phyloP scores from a whole-genome alignment of 2,888 invertebrate species.

The Ganaspis brasiliensis region DNA sequence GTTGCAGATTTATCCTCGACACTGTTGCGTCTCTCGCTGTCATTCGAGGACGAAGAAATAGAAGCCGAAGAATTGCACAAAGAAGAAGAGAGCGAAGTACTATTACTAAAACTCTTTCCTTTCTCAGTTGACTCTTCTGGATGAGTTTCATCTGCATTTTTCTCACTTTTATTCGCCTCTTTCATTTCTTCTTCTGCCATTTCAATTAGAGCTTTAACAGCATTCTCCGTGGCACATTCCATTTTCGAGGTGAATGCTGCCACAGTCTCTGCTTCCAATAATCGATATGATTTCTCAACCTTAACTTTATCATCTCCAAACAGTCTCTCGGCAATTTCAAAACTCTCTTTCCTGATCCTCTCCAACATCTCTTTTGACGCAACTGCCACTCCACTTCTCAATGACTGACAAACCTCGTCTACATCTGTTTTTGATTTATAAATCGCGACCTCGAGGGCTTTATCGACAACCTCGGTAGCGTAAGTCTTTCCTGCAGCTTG shows the following conservation, averaged over 20 bases:
- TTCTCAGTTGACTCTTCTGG: constrained; percentile 30
- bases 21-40: constrained; percentile 59
- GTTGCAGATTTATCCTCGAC: constrained; percentile 68
- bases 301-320: constrained; percentile 67
- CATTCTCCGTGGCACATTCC: constrained; percentile 78
- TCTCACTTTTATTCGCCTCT: constrained; percentile 67
- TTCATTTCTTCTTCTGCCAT: constrained; percentile 79
- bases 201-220: constrained; percentile 77
- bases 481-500: constrained; percentile 74
- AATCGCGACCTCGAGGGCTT: constrained; percentile 77
- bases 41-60: constrained; percentile 59
- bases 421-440: constrained; percentile 79
- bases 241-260: constrained; percentile 74
- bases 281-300: constrained; percentile 69
- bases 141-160: constrained; percentile 47
- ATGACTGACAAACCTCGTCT: constrained; percentile 77
- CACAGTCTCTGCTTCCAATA: constrained; percentile 73
- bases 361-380: constrained; percentile 76
- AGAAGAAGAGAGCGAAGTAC: constrained; percentile 45
- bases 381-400: constrained; percentile 74
- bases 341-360: constrained; percentile 74
- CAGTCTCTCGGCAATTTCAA: constrained; percentile 70
- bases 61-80: constrained; percentile 49
- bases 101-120: constrained; percentile 40
- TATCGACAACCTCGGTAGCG: constrained; percentile 78